phyloP scores from a whole-genome alignment of 2,888 invertebrate species.

The Chrysolina americana region DNA sequence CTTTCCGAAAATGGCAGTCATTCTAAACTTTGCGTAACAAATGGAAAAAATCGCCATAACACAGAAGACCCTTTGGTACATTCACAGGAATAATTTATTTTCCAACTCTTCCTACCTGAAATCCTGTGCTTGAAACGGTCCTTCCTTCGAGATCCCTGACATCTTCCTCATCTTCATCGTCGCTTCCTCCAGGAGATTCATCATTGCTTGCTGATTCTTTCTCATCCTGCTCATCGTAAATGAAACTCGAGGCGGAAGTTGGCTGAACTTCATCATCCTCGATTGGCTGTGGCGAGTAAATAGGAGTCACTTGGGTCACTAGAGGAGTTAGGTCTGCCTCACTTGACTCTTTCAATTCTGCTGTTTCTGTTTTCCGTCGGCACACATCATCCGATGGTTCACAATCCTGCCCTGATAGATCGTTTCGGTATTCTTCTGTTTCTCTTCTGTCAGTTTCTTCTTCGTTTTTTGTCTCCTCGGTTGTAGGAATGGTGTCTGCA shows the following conservation, averaged over 20 bases:
- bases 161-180: conserved; percentile 80
- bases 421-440: not conserved
- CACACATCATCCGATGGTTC: not conserved
- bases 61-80: too few species aligned
- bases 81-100: not conserved
- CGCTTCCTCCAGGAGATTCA: conserved; percentile 61
- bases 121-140: conserved; percentile 82
- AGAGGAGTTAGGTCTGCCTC: conserved; percentile 15
- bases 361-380: conserved; percentile 5
- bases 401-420: not conserved
- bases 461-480: not conserved
- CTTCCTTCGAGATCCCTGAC: conserved; percentile 85
- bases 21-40: too few species aligned
- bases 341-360: not conserved
- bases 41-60: too few species aligned
- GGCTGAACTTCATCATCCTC: not conserved
- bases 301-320: conserved; percentile 36
- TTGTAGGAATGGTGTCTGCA: not conserved
- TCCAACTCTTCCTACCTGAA: conserved; percentile 73
- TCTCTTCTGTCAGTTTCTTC: conserved; percentile 1
- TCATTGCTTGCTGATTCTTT: conserved; percentile 14
- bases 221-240: conserved; percentile 27
- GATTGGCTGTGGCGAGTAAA: conserved; percentile 27
- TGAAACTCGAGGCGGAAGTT: not conserved
- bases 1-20: too few species aligned